Evolutionary conservation across 1,140 invertebrate species (phyloP), one percentile per base, ranked within the genome.

Genomic region (Drosophila nannoptera): DNA sequence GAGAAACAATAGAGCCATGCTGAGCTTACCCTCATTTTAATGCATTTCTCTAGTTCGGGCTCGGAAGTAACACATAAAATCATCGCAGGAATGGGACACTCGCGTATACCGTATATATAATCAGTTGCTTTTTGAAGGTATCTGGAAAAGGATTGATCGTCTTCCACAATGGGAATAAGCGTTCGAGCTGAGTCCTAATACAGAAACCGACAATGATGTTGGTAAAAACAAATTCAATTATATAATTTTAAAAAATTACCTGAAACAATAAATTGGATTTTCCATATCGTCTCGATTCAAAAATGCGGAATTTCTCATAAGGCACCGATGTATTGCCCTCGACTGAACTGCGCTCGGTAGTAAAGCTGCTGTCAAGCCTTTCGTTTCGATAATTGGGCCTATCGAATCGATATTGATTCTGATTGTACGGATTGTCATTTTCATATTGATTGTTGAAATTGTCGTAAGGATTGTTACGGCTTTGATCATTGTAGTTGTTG

Each of bases 41-140:
- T 90, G 89, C 98, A 99, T 91, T 99, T 99, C 31, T 94, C 93
- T 90, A 96, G 92, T 90, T 99, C 98, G 0, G 93, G 92, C 49
- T 96, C 93, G 0, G 97, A 98, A 1, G 97, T 97, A 6, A 99
- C 95, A 89, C 98, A 99, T 5, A 98, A 81, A 0, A 92, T 94
- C 90, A 97, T 96, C 16, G 92, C 90, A 33, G 93, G 92, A 5
- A 97, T 93, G 0, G 96, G 94, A 90, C 97, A 98, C 50, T 94
- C 92, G 52, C 95, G 91, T 4, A 97, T 92, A 11, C 92, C 93
- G 50, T 95, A 89, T 58, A 97, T 94, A 0, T 93, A 90, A 40
- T 94, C 90, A 53, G 96, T 90, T 0, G 93, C 91, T 56, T 90
- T 89, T 67, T 90, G 93, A 71, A 94, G 89, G 90, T 92, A 96